Percentiles rank a stretch among this genome's conserved stretches.
phyloP scores from a whole-genome alignment of 2,113 vertebrate genomes.

The Psilopsiagon aurifrons region DNA sequence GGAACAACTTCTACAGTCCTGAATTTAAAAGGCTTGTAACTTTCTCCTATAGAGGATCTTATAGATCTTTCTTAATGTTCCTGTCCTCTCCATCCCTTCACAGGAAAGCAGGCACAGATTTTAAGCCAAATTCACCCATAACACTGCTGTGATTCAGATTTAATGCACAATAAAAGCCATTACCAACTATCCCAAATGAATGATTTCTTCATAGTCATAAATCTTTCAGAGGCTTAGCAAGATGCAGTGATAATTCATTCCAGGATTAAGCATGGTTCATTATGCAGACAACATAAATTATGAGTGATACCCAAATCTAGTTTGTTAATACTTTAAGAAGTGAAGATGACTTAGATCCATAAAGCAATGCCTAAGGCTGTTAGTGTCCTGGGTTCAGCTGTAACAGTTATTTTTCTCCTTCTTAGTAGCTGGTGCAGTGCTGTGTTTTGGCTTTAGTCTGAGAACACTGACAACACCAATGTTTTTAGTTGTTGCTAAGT shows the following conservation, averaged over 20 bases:
- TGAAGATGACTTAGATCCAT: not conserved
- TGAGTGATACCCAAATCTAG: not conserved
- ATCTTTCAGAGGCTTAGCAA: not conserved
- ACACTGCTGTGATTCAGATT: not conserved
- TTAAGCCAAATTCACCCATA: conserved; percentile 1
- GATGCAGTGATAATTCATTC: not conserved
- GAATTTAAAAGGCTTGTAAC: not conserved
- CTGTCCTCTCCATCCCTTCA: not conserved
- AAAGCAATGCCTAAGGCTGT: not conserved
- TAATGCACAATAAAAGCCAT: not conserved
- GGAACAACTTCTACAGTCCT: not conserved
- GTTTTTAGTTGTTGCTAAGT: not conserved
- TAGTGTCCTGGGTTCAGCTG: not conserved
- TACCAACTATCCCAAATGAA: not conserved
- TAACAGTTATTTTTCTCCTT: not conserved
- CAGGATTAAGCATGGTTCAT: not conserved
- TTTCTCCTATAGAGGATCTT: not conserved
- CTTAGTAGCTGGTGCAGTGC: not conserved
- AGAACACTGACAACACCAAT: not conserved
- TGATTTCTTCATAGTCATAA: not conserved
- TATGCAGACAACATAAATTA: conserved; percentile 28
- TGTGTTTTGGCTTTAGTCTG: not conserved
- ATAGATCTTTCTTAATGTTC: not conserved
- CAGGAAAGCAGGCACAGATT: not conserved
- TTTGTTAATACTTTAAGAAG: conserved; percentile 16